Conservation (phyloP, 2,888 invertebrate species). For the Tenthredo amoena region DNA sequence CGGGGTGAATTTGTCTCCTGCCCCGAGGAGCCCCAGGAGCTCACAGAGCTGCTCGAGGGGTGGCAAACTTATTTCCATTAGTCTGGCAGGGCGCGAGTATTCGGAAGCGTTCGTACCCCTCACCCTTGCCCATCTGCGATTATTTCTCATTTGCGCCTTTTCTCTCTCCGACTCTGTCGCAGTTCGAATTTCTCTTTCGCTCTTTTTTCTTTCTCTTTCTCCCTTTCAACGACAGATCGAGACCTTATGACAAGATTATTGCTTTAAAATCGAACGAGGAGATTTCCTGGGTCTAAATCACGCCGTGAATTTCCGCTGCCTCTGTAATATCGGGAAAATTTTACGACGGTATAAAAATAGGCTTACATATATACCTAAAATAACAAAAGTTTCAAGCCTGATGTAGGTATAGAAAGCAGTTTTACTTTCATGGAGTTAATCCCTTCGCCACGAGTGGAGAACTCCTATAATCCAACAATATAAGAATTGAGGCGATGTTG, state of each 20-base stretch:
- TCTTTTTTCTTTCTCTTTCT: not conserved
- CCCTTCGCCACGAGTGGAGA: conserved; percentile 10
- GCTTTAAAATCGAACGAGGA: conserved; percentile 39
- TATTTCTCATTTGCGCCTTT: conserved; percentile 63
- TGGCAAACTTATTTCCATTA: conserved; percentile 70
- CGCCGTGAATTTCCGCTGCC: conserved; percentile 24
- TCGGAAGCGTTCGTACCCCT: conserved; percentile 60
- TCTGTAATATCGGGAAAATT: conserved; percentile 31
- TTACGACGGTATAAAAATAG: conserved; percentile 6
- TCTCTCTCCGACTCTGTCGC: not conserved
- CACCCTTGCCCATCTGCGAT: conserved; percentile 60
- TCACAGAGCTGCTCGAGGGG: conserved; percentile 56
- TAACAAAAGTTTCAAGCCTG: conserved; percentile 33
- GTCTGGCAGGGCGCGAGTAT: conserved; percentile 61
- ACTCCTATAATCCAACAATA: conserved; percentile 8
- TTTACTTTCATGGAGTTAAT: conserved; percentile 5
- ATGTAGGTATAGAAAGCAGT: not conserved
- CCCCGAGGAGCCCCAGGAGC: conserved; percentile 33
- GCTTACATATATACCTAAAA: conserved; percentile 25
- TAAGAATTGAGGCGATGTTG: not conserved
- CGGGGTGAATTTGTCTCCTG: conserved; percentile 61
- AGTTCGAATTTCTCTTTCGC: not conserved
- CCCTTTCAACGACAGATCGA: conserved; percentile 24
- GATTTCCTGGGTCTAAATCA: conserved; percentile 32
- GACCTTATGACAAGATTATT: conserved; percentile 47